Conservation (phyloP, 2,113 vertebrate genomes). For the Elachura formosa region DNA sequence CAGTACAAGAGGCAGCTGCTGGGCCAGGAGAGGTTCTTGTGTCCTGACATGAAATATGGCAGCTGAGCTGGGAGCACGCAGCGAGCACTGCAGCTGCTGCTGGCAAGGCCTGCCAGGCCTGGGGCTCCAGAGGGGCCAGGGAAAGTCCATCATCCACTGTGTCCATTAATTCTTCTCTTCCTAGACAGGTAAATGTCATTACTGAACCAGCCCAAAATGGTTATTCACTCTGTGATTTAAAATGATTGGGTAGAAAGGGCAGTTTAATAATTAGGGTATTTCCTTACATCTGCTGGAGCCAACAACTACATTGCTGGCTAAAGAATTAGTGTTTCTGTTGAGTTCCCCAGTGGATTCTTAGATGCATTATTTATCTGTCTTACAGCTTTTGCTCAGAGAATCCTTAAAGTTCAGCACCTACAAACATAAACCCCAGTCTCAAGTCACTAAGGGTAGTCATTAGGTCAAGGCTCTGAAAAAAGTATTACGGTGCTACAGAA, state of each 20-base stretch:
- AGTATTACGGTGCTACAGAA: not conserved
- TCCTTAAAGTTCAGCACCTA: not conserved
- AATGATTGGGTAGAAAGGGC: not conserved
- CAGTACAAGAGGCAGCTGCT: conserved; percentile 39
- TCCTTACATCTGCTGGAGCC: not conserved
- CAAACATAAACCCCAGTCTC: not conserved
- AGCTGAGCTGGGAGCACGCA: conserved; percentile 47
- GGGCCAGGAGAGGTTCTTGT: not conserved
- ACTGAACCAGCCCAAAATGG: not conserved
- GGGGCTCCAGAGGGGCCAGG: not conserved
- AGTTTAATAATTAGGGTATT: not conserved
- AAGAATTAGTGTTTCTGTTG: not conserved
- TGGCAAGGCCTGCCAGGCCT: not conserved
- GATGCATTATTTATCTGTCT: not conserved
- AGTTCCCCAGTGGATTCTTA: not conserved
- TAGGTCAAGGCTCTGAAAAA: not conserved
- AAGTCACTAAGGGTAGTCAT: not conserved
- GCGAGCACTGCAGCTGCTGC: conserved; percentile 11
- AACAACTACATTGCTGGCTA: not conserved
- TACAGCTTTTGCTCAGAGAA: not conserved
- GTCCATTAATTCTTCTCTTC: conserved; percentile 22
- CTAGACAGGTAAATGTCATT: not conserved
- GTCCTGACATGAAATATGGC: not conserved
- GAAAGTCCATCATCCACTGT: not conserved
- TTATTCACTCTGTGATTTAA: not conserved